These are phyloP conservation scores for Saturnia japonica DNA, from an alignment of 2,888 invertebrate species.

Conservation along the genomic window DNA sequence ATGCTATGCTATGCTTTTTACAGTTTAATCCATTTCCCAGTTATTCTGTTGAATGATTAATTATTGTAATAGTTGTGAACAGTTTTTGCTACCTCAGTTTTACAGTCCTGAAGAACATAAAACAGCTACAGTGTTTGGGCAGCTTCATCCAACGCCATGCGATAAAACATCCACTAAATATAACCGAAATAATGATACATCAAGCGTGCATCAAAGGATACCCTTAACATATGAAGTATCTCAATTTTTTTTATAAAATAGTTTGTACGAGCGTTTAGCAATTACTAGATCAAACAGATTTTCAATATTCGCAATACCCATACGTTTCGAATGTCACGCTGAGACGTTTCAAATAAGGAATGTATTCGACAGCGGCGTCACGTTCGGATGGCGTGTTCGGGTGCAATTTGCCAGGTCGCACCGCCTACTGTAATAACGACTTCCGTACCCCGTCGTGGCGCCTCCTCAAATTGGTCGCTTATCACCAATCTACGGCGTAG, in stretches of 20 bases:
- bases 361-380: constrained; percentile 80
- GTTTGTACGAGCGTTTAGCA: not conserved
- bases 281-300: constrained; percentile 35
- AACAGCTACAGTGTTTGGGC: not conserved
- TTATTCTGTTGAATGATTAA: not conserved
- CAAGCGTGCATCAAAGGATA: too few relatives aligned
- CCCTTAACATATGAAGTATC: not conserved
- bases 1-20: not conserved
- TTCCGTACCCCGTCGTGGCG: constrained; percentile 80
- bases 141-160: not conserved
- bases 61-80: too few relatives aligned
- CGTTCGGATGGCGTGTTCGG: constrained; percentile 79
- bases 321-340: constrained; percentile 64
- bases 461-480: constrained; percentile 82
- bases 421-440: constrained; percentile 82
- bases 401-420: constrained; percentile 77
- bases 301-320: constrained; percentile 57
- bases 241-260: not conserved
- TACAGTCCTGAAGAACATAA: not conserved
- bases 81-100: too few relatives aligned
- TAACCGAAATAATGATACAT: too few relatives aligned
- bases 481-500: constrained; percentile 79
- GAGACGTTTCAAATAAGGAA: constrained; percentile 78
- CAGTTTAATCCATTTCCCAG: not conserved
- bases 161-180: not conserved